Conservation (phyloP, 2,888 invertebrate genomes). For the Stenolophus ochropezus region DNA sequence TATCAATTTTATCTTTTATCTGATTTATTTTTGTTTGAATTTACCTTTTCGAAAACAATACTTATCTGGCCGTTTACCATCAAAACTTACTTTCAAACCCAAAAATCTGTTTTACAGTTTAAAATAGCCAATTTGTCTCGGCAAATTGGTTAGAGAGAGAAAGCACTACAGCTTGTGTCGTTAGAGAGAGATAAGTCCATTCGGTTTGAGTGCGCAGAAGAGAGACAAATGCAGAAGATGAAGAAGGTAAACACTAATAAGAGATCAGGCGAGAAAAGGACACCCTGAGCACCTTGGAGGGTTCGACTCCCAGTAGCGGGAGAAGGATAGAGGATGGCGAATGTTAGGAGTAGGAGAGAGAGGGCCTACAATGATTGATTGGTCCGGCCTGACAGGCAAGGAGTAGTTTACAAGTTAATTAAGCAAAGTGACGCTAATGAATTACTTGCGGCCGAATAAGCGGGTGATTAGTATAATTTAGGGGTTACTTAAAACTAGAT, state of each 20-base stretch:
- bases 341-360: background rate
- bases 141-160: slow-evolving; percentile 63
- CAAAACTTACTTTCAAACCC: slow-evolving; percentile 54
- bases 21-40: background rate
- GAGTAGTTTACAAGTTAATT: slow-evolving; percentile 61
- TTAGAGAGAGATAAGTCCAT: slow-evolving; percentile 20
- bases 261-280: slow-evolving; percentile 54
- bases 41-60: background rate
- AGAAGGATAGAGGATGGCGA: slow-evolving; percentile 2
- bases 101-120: slow-evolving; percentile 63
- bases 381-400: slow-evolving; percentile 60
- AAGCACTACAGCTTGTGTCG: background rate
- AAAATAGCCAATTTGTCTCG: slow-evolving; percentile 64
- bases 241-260: slow-evolving; percentile 56
- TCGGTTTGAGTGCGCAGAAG: background rate
- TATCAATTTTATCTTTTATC: no score
- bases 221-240: slow-evolving; percentile 43
- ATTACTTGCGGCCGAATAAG: slow-evolving; percentile 60
- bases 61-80: background rate
- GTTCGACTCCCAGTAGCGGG: slow-evolving; percentile 17
- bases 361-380: slow-evolving; percentile 59
- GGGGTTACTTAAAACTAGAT: slow-evolving; percentile 54
- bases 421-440: slow-evolving; percentile 62
- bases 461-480: slow-evolving; percentile 60
- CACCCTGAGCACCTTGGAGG: slow-evolving; percentile 30